phyloP scores from a whole-genome alignment of 2,113 vertebrate species.

The Alaudala cheleensis region DNA sequence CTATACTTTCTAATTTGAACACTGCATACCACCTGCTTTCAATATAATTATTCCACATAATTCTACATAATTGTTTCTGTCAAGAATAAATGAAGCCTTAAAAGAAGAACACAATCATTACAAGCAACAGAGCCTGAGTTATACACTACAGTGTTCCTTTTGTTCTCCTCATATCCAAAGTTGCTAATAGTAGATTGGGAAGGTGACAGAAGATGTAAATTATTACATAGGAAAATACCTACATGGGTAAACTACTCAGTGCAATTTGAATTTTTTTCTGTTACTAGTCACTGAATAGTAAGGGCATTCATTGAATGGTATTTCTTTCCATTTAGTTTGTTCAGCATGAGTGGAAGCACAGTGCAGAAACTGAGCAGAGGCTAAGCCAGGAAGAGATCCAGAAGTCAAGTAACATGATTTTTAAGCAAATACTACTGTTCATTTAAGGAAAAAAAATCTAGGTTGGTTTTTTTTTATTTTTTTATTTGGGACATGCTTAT shows the following conservation, averaged over 20 bases:
- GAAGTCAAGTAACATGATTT: background rate
- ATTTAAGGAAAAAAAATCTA: background rate
- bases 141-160: conserved; percentile 26
- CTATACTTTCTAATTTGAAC: conserved; percentile 52
- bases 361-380: background rate
- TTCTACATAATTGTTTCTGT: conserved; percentile 74
- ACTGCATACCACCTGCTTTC: conserved; percentile 54
- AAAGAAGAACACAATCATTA: conserved; percentile 67
- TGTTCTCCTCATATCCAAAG: conserved; percentile 18
- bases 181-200: conserved; percentile 22
- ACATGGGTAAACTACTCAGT: background rate
- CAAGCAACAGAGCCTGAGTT: conserved; percentile 60
- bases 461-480: background rate
- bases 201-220: background rate
- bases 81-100: conserved; percentile 76
- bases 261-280: background rate
- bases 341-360: background rate
- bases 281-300: background rate
- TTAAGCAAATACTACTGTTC: background rate
- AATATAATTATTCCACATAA: conserved; percentile 73
- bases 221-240: background rate
- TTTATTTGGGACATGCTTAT: background rate
- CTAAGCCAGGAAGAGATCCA: background rate
- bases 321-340: conserved; percentile 28
- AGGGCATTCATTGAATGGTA: background rate